phyloP scores from a whole-genome alignment of 2,888 invertebrate species.

The Leptopterna dolabrata region DNA sequence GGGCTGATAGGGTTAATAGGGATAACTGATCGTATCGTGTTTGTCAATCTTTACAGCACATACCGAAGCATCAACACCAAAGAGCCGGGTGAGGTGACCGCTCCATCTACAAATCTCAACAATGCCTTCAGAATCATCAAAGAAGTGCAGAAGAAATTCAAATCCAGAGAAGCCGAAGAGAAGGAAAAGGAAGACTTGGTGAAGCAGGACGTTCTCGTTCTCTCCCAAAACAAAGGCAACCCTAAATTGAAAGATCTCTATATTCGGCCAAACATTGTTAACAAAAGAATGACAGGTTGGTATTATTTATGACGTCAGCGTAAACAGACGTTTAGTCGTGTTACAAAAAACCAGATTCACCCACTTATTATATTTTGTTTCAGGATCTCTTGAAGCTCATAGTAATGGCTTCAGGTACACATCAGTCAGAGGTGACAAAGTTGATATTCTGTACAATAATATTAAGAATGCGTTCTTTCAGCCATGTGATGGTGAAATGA shows the following conservation, averaged over 20 bases:
- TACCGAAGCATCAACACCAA: slow-evolving; percentile 97
- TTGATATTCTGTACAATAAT: slow-evolving; percentile 98
- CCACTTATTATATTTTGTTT: neutral
- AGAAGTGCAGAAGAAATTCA: slow-evolving; percentile 98
- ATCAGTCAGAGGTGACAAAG: slow-evolving; percentile 99
- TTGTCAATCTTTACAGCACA: slow-evolving; percentile 74
- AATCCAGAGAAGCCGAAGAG: slow-evolving; percentile 98
- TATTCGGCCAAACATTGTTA: slow-evolving; percentile 98
- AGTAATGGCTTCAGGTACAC: slow-evolving; percentile 97
- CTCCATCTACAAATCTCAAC: slow-evolving; percentile 95
- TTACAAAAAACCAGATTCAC: no score
- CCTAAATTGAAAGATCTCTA: slow-evolving; percentile 97
- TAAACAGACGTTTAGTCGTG: no score
- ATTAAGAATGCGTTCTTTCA: slow-evolving; percentile 99
- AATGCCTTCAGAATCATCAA: slow-evolving; percentile 98
- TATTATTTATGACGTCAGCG: neutral
- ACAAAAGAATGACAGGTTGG: slow-evolving; percentile 89
- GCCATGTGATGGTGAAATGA: slow-evolving; percentile 99
- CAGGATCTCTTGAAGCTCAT: slow-evolving; percentile 90
- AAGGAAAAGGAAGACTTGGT: slow-evolving; percentile 98
- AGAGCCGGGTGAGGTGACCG: slow-evolving; percentile 93
- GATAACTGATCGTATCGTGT: no score
- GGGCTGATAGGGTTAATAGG: no score
- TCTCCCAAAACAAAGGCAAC: slow-evolving; percentile 96
- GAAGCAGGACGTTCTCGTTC: slow-evolving; percentile 94